Evolutionary conservation across 2,113 vertebrate species (phyloP), one percentile per base, ranked within the genome.

Genomic region (Brachyhypopomus occidentalis): DNA sequence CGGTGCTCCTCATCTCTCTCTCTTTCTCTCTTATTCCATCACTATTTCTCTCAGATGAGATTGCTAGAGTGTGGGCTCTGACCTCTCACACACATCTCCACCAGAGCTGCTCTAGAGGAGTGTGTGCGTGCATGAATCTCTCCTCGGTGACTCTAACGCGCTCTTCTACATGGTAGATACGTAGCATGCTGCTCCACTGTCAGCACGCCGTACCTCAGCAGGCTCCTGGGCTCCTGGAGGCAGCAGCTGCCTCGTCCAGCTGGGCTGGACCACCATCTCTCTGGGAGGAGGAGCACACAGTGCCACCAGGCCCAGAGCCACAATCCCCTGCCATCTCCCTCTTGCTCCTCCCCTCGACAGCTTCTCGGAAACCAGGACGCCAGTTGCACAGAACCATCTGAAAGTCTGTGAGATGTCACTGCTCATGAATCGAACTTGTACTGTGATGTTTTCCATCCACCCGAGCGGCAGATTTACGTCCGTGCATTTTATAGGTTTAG

Each of bases 151-250:
- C 8, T 69, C 38, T 71, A 60, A 71, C 67, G 52, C 16, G 55
- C 20, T 70, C 38, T 75, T 74, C 38, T 78, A 62, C 38, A 27
- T 36, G 41, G 41, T 23, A 52, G 48, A 74, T 41, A 63, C 17
- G 69, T 63, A 41, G 84, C 64, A 62, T 77, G 81, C 59, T 67
- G 74, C n/a, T 48, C 38, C 62, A 72, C 71, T 78, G 52, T 87
- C 84, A 77, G 79, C 81, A 73, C 81, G 81, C 62, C 84, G 85
- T 87, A 86, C 70, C 67, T 88, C 76, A 87, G 5, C 81, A 74
- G 79, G 80, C 76, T 62, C 34, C 56, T 75, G 86, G 75, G 77
- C 20, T 78, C 72, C n/a, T 67, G 25, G 79, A 77, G 62, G 62
- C 83, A 84, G 41, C 84, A 87, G 88, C 88, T 89, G 84, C 45